These are phyloP conservation scores for Heteromurus nitidus DNA, from an alignment of 2,888 invertebrate genomes.

Conservation along the genomic window DNA sequence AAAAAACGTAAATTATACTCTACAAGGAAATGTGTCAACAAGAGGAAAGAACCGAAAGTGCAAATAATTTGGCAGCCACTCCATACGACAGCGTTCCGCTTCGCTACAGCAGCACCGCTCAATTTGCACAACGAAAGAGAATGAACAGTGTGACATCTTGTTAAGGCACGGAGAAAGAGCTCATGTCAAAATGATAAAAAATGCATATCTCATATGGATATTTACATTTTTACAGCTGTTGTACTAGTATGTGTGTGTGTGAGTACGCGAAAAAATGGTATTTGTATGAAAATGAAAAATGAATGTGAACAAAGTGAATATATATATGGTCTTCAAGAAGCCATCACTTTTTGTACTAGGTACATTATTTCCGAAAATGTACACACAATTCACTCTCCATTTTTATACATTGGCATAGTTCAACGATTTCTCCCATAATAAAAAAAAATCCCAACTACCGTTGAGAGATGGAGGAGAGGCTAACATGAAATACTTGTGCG, in stretches of 20 bases:
- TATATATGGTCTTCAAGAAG: background rate
- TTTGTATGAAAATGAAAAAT: slow-evolving; percentile 24
- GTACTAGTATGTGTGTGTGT: background rate
- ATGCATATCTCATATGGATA: slow-evolving; percentile 6
- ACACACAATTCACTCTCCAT: too few species aligned
- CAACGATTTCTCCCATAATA: too few species aligned
- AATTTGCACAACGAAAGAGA: too few species aligned
- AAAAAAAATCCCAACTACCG: too few species aligned
- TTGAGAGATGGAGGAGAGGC: too few species aligned
- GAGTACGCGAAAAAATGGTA: background rate
- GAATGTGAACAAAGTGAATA: slow-evolving; percentile 12
- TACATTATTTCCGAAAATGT: background rate
- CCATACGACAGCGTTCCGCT: background rate
- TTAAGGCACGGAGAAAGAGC: background rate
- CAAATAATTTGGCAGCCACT: slow-evolving; percentile 50
- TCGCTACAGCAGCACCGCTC: background rate
- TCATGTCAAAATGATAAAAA: slow-evolving; percentile 22
- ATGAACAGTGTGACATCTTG: background rate
- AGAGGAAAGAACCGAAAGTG: slow-evolving; percentile 33
- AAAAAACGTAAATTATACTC: slow-evolving; percentile 46
- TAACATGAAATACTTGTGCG: too few species aligned
- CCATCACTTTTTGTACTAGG: background rate
- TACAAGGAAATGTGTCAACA: slow-evolving; percentile 50
- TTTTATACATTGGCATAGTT: too few species aligned
- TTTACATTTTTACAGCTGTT: background rate